phyloP scores from a whole-genome alignment of 2,888 invertebrate species.

The Hylaea fasciaria region DNA sequence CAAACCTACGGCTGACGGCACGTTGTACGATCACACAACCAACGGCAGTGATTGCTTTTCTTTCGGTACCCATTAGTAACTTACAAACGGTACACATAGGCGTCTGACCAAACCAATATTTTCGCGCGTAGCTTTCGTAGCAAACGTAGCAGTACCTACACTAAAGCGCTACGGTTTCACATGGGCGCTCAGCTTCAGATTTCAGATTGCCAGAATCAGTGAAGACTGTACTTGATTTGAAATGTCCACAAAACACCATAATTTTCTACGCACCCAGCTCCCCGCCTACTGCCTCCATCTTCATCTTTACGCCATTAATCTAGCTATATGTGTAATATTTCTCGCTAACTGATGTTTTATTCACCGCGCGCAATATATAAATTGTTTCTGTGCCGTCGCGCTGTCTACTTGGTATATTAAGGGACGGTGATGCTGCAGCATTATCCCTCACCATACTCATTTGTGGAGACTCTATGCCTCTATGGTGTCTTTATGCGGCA shows the following conservation, averaged over 20 bases:
- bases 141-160: too few relatives aligned
- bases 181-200: too few relatives aligned
- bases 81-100: too few relatives aligned
- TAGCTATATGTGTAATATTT: constrained; percentile 71
- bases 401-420: constrained; percentile 50
- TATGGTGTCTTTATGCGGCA: constrained; percentile 21
- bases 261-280: constrained; percentile 40
- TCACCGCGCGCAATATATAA: constrained; percentile 60
- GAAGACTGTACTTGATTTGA: too few relatives aligned
- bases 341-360: constrained; percentile 67
- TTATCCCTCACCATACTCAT: constrained; percentile 11
- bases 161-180: too few relatives aligned
- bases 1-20: too few relatives aligned
- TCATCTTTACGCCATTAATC: constrained; percentile 70
- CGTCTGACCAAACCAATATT: too few relatives aligned
- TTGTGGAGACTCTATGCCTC: constrained; percentile 15
- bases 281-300: constrained; percentile 49
- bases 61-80: too few relatives aligned
- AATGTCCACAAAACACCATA: background rate
- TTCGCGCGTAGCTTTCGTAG: too few relatives aligned
- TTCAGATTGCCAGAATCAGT: too few relatives aligned
- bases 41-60: too few relatives aligned
- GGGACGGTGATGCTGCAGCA: constrained; percentile 29
- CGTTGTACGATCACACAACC: too few relatives aligned
- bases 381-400: constrained; percentile 58